Evolutionary conservation across 2,888 invertebrate genomes (phyloP), one percentile per base, ranked within the genome.

Genomic region (Xylocampa areola): DNA sequence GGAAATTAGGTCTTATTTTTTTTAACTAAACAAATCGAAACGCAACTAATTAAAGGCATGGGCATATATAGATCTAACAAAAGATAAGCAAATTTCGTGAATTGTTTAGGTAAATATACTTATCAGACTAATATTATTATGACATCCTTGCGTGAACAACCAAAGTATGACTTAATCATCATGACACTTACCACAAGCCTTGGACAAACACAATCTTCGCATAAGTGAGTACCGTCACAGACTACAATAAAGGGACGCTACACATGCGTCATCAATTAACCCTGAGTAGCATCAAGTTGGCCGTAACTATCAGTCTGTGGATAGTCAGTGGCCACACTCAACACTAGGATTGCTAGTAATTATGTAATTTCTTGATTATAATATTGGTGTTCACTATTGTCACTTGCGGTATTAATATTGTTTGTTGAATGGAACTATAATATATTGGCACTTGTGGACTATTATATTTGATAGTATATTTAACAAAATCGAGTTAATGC

Each of bases 221-320:
- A 54, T 14, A 23, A 29, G n/a, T 27, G 8, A 17, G 16, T 25
- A 36, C 41, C 21, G 19, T 14, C 17, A 37, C 29, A 25, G 16
- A 32, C 17, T 0, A 23, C 39, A 32, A 25, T 35, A 37, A 36
- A 44, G 57, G 43, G 57, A 43, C 49, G 39, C 32, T 27, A 37
- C 41, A 25, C 40, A 39, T 25, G 27, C 37, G 32, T 44, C 30
- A 29, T 48, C 43, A 29, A 68, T 66, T 62, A 68, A 27, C n/a
- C 35, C 27, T 35, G 43, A 41, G 63, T 44, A 50, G 37, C 44
- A 21, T 45, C 41, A 36, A 61, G 43, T 54, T 48, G 30, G 25
- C 44, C 27, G n/a, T 25, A 32, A 61, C 27, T 7, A 30, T 33
- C 55, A 29, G 16, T 33, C 19, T 30, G 53, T 25, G 65, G 54